These are phyloP conservation scores for Oncorhynchus tshawytscha DNA, from an alignment of 2,113 vertebrate species.

Conservation along the genomic window DNA sequence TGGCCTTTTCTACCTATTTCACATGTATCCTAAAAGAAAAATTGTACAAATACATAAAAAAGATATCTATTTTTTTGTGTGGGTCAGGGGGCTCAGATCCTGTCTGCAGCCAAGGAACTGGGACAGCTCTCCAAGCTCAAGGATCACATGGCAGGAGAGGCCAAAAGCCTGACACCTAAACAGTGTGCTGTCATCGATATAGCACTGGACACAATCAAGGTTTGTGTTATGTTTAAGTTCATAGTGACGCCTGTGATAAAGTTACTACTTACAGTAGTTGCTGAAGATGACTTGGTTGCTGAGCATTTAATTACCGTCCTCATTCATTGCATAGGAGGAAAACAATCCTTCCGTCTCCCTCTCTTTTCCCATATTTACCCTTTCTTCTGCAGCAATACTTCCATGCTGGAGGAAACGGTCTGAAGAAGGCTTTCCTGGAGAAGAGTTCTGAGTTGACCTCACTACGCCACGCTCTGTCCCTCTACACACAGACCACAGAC, in stretches of 20 bases:
- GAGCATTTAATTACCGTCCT: background rate
- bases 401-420: constrained; percentile 93
- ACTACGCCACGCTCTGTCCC: constrained; percentile 93
- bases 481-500: constrained; percentile 98
- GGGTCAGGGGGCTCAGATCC: constrained; percentile 89
- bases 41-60: constrained; percentile 74
- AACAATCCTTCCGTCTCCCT: background rate
- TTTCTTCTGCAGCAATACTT: constrained; percentile 92
- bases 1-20: no score
- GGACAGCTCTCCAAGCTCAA: constrained; percentile 97
- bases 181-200: constrained; percentile 97
- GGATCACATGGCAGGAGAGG: constrained; percentile 98
- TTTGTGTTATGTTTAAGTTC: no score
- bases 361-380: background rate
- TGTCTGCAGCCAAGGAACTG: constrained; percentile 95
- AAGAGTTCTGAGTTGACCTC: constrained; percentile 93
- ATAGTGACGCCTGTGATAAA: no score
- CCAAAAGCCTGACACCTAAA: constrained; percentile 90
- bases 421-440: constrained; percentile 96
- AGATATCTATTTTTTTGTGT: background rate
- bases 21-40: no score
- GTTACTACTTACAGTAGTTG: no score
- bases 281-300: no score
- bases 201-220: constrained; percentile 96
- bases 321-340: background rate